Base-by-base conservation (phyloP, 2,888 invertebrate species). In the Notodonta dromedarius region DNA sequence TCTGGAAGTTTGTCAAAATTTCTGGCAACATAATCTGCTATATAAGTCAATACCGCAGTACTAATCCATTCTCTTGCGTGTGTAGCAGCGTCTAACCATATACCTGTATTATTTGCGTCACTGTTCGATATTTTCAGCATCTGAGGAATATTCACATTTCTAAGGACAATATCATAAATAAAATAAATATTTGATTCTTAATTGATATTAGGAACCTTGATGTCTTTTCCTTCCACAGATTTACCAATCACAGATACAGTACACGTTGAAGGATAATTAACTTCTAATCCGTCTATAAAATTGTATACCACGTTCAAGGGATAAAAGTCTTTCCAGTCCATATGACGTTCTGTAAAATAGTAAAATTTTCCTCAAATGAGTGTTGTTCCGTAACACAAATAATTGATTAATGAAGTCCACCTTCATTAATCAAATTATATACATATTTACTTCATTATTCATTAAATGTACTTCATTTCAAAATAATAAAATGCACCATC, bases 61-160 rank as follows among this genome's bases (percentile, higher is more conserved):
- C 96, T 95, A 65, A 97, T 97, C 97, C 97, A 99, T 94, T 99
- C 99, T 56, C 98, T 94, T 0, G 98, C 97, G 81, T 98, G 98
- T 73, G 97, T 97, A 11, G 97, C 96, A n/a, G 96, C 96, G 75
- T 96, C 96, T 57, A 96, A 86, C 96, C 97, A 97, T 11, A 96
- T 91, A 0, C 95, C 96, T 5, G 95, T 95, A 61, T 95, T 96
- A 8, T 87, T 89, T 0, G 94, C 88, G 53, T 95, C 94, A 59
- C 96, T 96, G 79, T 96, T 96, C 9, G 97, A 97, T 69, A 97
- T 96, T 83, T 96, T 95, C 50, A 94, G 77, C 85, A 94, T 85
- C 94, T 94, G 79, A 65, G n/a, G 16, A 67, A 46, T 42, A 24
- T 9, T 12, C n/a, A 13, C n/a, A n/a, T 42, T 51, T 46, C 14